Evolutionary conservation across 2,888 invertebrate species (phyloP).

Genomic region (Oligia fasciuncula): DNA sequence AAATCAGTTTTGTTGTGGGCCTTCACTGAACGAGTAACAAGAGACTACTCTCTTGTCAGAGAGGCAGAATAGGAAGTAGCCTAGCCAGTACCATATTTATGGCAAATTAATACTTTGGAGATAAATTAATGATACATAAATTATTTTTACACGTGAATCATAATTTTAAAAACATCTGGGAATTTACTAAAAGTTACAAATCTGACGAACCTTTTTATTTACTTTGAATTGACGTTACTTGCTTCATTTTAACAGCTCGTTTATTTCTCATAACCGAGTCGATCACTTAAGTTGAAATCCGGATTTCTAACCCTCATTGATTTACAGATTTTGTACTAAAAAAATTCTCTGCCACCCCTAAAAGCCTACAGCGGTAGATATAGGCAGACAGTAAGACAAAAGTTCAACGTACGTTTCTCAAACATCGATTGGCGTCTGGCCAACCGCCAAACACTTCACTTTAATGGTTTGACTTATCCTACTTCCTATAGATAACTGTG

Average conservation of each 20-base stretch:
- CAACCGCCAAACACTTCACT: constrained; percentile 84
- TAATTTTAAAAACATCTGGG: too few relatives aligned
- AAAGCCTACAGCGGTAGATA: constrained; percentile 44
- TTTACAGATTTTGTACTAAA: neutral
- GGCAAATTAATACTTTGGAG: neutral
- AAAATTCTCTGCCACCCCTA: constrained; percentile 22
- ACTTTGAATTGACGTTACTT: neutral
- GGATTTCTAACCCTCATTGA: neutral
- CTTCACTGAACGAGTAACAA: neutral
- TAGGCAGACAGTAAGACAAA: constrained; percentile 74
- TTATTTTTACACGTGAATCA: too few relatives aligned
- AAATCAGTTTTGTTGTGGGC: neutral
- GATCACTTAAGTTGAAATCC: neutral
- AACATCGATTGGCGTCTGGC: constrained; percentile 85
- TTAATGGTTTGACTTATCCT: constrained; percentile 81
- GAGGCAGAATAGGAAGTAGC: neutral
- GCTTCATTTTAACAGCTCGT: neutral
- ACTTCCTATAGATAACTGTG: constrained; percentile 84
- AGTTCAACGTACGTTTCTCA: constrained; percentile 83
- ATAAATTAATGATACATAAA: too few relatives aligned
- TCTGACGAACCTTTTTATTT: neutral
- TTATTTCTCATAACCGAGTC: neutral
- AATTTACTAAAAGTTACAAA: neutral
- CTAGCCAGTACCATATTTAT: neutral
- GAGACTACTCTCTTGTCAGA: neutral